Conservation (phyloP, 2,797 vertebrate species). For the Myotis vivesi region DNA sequence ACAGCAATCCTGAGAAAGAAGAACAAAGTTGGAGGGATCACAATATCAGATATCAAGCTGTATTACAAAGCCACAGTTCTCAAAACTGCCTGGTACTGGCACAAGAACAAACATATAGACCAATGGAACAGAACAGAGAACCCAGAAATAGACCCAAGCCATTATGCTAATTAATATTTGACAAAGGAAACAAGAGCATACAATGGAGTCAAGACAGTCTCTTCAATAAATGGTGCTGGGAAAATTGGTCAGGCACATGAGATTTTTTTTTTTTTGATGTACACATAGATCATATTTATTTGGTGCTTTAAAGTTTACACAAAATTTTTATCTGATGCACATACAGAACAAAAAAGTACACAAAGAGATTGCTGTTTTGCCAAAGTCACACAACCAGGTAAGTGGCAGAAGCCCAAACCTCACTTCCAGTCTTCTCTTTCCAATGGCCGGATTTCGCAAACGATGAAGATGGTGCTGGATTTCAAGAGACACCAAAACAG, state of each 20-base stretch:
- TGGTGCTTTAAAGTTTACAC: not conserved
- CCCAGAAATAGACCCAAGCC: too few relatives aligned
- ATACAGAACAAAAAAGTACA: not conserved
- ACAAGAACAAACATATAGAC: too few relatives aligned
- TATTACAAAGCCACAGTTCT: too few relatives aligned
- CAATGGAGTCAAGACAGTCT: too few relatives aligned
- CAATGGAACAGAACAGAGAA: too few relatives aligned
- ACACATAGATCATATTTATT: constrained; percentile 10
- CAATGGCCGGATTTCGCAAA: not conserved
- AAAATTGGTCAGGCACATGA: not conserved
- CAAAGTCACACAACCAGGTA: not conserved
- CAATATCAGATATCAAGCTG: too few relatives aligned
- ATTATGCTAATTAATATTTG: too few relatives aligned
- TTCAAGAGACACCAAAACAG: constrained; percentile 1
- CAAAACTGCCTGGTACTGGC: too few relatives aligned
- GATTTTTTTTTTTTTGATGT: not conserved
- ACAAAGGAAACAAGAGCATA: too few relatives aligned
- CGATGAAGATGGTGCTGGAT: not conserved
- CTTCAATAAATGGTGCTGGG: too few relatives aligned
- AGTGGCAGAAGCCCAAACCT: not conserved
- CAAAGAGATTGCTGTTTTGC: not conserved
- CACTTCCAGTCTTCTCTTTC: not conserved
- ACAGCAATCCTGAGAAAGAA: too few relatives aligned
- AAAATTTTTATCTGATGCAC: constrained; percentile 6
- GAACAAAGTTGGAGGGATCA: too few relatives aligned